These are phyloP conservation scores for Bostrychus sinensis DNA, from an alignment of 2,113 vertebrate species.

Conservation along the genomic window DNA sequence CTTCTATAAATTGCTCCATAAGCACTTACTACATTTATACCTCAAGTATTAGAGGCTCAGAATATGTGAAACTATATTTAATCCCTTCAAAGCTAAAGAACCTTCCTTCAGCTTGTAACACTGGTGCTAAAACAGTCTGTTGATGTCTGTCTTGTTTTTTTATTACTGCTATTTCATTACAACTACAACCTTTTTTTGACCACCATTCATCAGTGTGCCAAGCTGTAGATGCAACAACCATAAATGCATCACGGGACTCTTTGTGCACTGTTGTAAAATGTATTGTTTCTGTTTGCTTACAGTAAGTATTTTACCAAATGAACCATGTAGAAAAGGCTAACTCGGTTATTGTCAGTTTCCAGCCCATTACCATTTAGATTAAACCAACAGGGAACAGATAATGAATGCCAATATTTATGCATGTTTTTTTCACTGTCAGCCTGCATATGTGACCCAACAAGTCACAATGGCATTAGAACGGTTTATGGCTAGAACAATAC, in stretches of 20 bases:
- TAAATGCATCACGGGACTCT: not conserved
- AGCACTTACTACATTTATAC: no score
- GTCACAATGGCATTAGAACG: conserved; percentile 22
- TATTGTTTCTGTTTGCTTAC: not conserved
- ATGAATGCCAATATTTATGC: conserved; percentile 19
- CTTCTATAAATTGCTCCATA: no score
- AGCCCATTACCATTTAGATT: conserved; percentile 49
- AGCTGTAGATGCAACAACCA: not conserved
- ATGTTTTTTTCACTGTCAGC: conserved; percentile 12
- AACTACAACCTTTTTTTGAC: not conserved
- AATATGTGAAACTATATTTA: not conserved
- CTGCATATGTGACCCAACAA: conserved; percentile 18
- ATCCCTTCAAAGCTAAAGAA: not conserved
- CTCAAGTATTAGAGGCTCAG: no score
- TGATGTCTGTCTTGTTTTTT: not conserved
- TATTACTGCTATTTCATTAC: not conserved
- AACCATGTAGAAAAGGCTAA: not conserved
- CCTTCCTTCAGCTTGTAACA: not conserved
- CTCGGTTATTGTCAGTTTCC: conserved; percentile 43
- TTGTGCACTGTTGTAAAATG: not conserved
- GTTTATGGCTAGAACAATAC: conserved; percentile 38
- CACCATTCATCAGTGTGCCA: conserved; percentile 1
- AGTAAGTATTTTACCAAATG: not conserved
- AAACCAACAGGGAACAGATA: conserved; percentile 28
- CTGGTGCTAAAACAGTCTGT: not conserved